phyloP scores from a whole-genome alignment of 2,797 vertebrate species.

The Paramormyrops hopkinsi region DNA sequence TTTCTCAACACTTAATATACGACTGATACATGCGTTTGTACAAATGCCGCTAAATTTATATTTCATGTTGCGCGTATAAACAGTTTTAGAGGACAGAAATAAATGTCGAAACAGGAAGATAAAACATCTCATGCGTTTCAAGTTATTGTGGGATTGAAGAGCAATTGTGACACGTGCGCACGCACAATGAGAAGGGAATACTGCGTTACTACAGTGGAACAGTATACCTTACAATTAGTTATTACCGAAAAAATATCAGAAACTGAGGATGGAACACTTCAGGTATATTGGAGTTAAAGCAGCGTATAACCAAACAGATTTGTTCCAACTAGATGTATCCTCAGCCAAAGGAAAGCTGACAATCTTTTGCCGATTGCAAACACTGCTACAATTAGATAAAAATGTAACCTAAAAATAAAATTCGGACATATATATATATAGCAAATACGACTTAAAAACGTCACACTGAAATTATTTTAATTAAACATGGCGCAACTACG shows the following conservation, averaged over 20 bases:
- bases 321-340: background rate
- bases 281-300: background rate
- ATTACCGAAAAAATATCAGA: background rate
- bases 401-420: background rate
- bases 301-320: background rate
- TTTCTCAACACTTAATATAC: background rate
- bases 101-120: background rate
- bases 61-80: background rate
- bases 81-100: background rate
- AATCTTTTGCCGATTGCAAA: background rate
- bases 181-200: background rate
- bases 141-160: background rate
- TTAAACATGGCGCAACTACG: slow-evolving; percentile 2
- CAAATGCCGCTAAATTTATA: background rate
- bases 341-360: background rate
- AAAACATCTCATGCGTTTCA: background rate
- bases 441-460: background rate
- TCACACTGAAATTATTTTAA: background rate
- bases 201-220: background rate
- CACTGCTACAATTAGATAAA: background rate
- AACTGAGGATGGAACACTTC: background rate
- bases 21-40: background rate
- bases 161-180: background rate
- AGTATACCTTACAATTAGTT: background rate
- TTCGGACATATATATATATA: too few species aligned